Evolutionary conservation across 2,888 invertebrate species (phyloP), one percentile per base, ranked within the genome.

Genomic region (Watsonalla cultraria): DNA sequence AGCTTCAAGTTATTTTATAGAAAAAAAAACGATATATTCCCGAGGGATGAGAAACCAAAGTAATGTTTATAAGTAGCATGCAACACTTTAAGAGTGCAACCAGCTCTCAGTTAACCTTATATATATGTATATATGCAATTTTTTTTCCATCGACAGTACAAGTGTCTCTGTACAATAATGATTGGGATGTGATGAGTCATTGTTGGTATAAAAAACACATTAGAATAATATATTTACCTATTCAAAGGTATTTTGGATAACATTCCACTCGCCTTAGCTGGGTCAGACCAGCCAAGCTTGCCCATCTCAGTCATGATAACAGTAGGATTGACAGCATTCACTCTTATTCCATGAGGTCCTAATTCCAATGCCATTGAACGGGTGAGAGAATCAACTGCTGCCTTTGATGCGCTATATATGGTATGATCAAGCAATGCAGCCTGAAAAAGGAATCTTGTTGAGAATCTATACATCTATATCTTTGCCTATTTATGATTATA

Each of bases 221-320:
- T 39, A 51, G 54, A 39, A 37, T 52, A 53, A 47, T 15, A 6
- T 35, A 53, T 58, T 76, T 79, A 96, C 97, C 97, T 91, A 70
- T 94, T 93, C 13, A 98, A 82, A 0, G 98, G 98, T 78, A 98
- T 98, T 84, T 95, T 95, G 5, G 92, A 90, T 56, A 95, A 72
- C 93, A 98, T 93, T 9, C 93, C 93, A 13, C 91, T 91, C 7
- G 95, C 94, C 76, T 94, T 96, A 0, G 74, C 89, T 0, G 97
- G 96, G 74, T 98, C 96, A n/a, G 95, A 93, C 98, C 98, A 99
- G 45, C 94, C 94, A 1, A 93, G 85, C 71, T 92, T 93, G 0
- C 97, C 97, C 97, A 99, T 96, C 65, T 95, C 95, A 0, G 99
- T 99, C 92, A 97, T 91, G 14, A 97, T 96, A 0, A 98, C 98